phyloP scores from a whole-genome alignment of 2,888 invertebrate genomes.

The Trichogramma dendrolimi region DNA sequence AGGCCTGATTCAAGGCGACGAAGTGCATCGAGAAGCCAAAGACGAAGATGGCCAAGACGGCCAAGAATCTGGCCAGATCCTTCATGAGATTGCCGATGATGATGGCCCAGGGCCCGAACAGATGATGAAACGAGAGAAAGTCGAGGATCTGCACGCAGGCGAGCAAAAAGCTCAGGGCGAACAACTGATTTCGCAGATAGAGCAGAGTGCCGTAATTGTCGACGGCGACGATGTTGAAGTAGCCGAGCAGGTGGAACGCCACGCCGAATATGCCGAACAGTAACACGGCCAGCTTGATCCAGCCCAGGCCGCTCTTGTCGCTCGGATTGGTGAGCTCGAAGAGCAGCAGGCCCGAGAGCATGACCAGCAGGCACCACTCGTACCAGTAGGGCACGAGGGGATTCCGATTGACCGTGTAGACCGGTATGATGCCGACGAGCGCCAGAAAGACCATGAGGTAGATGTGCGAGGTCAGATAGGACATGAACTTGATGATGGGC shows the following conservation, averaged over 20 bases:
- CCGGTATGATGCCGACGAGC: conserved; percentile 83
- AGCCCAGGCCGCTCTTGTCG: conserved; percentile 94
- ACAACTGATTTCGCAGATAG: conserved; percentile 94
- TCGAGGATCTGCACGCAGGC: conserved; percentile 97
- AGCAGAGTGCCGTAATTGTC: conserved; percentile 81
- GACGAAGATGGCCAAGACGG: conserved; percentile 95
- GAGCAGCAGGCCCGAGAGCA: conserved; percentile 89
- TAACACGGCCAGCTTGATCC: conserved; percentile 83
- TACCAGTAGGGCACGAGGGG: conserved; percentile 88
- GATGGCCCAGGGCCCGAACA: conserved; percentile 99
- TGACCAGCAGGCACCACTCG: conserved; percentile 91
- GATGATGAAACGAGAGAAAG: conserved; percentile 96
- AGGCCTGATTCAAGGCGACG: conserved; percentile 93
- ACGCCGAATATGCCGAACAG: conserved; percentile 88
- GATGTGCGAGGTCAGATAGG: conserved; percentile 96
- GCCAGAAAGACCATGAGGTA: conserved; percentile 92
- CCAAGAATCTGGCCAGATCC: conserved; percentile 92
- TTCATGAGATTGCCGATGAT: conserved; percentile 95
- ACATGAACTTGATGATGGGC: conserved; percentile 99
- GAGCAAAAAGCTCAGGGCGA: conserved; percentile 89
- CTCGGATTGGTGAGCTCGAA: conserved; percentile 97
- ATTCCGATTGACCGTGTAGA: conserved; percentile 63
- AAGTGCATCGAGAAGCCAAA: conserved; percentile 98
- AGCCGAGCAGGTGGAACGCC: conserved; percentile 79
- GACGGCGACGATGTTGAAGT: conserved; percentile 62